Base-by-base conservation (phyloP, 2,797 vertebrate species). In the Gymnoscopelus microlampas region DNA sequence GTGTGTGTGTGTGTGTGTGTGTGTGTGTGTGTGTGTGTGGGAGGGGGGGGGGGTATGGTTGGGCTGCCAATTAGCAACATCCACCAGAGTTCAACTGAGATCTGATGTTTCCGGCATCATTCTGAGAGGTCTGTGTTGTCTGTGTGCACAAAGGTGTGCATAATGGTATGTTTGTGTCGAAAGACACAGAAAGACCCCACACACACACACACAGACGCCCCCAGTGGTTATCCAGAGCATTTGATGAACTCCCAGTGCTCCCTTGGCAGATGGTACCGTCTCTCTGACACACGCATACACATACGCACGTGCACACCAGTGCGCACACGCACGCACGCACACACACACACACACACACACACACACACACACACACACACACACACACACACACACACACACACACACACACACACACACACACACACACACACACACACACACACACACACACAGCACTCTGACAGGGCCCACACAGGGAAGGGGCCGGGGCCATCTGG, bases 401-500 rank as follows among this genome's bases (percentile, higher is more conserved):
- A n/a, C 59, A 11, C 39, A 19, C 29, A 12, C 29, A 11, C 13
- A n/a, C 57, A 6, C 57, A 10, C 15, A 3, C 53, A 55, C 15
- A 24, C 53, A 24, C 23, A 26, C 23, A 44, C 56, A 35, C 10
- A 35, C n/a, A 2, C 9, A 3, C 39, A 44, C 39, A 24, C 54
- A 13, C 54, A 56, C 54, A 56, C 54, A 13, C 19, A 56, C 54
- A 44, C 57, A 59, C 4, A 35, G 3, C 49, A 19, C 61, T 74
- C 54, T 60, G 74, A 79, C 85, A 79, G 82, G 79, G 66, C 80
- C 67, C 80, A 76, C 77, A 83, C 83, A 81, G 74, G 64, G 73
- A 56, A 14, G 65, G 75, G 81, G 71, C 74, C 19, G 24, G 84
- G 86, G 90, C 89, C 90, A 92, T 92, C 90, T 92, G 91, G 89